phyloP scores from a whole-genome alignment of 2,888 invertebrate species.

The Drosophila lutescens region DNA sequence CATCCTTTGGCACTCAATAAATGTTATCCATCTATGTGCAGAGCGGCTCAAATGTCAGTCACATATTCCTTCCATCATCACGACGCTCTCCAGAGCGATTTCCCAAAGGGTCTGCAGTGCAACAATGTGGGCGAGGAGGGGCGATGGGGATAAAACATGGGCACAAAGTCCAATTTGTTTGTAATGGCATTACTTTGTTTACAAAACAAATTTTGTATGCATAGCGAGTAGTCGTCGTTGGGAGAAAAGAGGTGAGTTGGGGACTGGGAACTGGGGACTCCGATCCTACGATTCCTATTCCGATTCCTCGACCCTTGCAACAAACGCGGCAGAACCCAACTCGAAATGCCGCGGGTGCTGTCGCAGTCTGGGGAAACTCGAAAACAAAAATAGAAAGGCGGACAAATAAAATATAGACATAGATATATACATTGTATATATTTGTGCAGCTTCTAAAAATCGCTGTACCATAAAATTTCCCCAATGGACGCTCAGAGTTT shows the following conservation, averaged over 20 bases:
- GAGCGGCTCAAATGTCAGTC: conserved; percentile 65
- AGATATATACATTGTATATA: conserved; percentile 34
- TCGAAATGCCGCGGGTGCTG: conserved; percentile 32
- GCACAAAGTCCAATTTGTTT: conserved; percentile 80
- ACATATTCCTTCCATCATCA: conserved; percentile 51
- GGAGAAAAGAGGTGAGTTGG: conserved; percentile 10
- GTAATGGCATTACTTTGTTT: conserved; percentile 81
- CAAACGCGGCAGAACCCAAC: conserved; percentile 33
- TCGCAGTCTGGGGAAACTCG: conserved; percentile 1
- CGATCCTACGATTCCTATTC: background rate
- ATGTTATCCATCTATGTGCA: conserved; percentile 60
- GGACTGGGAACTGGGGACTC: conserved; percentile 4
- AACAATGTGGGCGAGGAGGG: conserved; percentile 41
- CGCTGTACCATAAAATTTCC: conserved; percentile 82
- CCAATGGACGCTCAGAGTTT: conserved; percentile 71
- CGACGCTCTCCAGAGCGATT: conserved; percentile 53
- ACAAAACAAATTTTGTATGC: conserved; percentile 79
- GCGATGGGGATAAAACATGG: conserved; percentile 64
- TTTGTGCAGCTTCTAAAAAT: conserved; percentile 66
- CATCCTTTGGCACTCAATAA: conserved; percentile 71
- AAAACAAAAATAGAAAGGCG: conserved; percentile 25
- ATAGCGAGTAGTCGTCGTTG: conserved; percentile 69
- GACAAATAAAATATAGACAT: conserved; percentile 44
- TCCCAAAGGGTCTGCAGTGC: conserved; percentile 61
- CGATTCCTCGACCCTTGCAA: conserved; percentile 27